Evolutionary conservation across 2,888 invertebrate genomes (phyloP).

Genomic region (Anagyrus pseudococci): DNA sequence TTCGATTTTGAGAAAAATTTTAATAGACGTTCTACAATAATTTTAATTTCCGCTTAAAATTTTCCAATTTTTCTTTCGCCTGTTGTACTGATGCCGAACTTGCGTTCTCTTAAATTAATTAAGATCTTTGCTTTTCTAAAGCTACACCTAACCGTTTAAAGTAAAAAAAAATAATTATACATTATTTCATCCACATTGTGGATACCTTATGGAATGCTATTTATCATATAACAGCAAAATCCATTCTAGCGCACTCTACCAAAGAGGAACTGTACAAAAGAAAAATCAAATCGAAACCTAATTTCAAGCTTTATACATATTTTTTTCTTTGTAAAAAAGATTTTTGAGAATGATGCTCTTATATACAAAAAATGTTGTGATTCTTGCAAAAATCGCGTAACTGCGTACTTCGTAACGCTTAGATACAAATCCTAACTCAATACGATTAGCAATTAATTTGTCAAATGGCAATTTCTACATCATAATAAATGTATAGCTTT

Average conservation of each 20-base stretch:
- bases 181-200: conserved; percentile 39
- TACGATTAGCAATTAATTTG: too few species aligned
- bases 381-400: too few species aligned
- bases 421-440: too few species aligned
- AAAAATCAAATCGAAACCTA: conserved; percentile 35
- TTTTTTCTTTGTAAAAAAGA: conserved; percentile 30
- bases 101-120: conserved; percentile 21
- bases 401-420: too few species aligned
- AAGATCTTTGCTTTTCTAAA: conserved; percentile 19
- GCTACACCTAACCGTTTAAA: conserved; percentile 26
- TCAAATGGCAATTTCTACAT: too few species aligned
- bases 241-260: conserved; percentile 34
- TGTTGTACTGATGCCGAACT: conserved; percentile 31
- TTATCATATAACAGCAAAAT: conserved; percentile 33
- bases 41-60: conserved; percentile 25
- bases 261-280: conserved; percentile 42
- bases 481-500: too few species aligned
- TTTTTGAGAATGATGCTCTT: conserved; percentile 23
- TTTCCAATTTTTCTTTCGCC: conserved; percentile 29
- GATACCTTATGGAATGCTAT: conserved; percentile 38
- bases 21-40: conserved; percentile 19
- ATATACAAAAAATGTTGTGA: conserved; percentile 22
- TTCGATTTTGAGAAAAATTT: conserved; percentile 23
- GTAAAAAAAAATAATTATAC: conserved; percentile 36
- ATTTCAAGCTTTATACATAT: conserved; percentile 38